Evolutionary conservation across 2,797 vertebrate genomes (phyloP).

Genomic region (Gadopsis bispinosus): DNA sequence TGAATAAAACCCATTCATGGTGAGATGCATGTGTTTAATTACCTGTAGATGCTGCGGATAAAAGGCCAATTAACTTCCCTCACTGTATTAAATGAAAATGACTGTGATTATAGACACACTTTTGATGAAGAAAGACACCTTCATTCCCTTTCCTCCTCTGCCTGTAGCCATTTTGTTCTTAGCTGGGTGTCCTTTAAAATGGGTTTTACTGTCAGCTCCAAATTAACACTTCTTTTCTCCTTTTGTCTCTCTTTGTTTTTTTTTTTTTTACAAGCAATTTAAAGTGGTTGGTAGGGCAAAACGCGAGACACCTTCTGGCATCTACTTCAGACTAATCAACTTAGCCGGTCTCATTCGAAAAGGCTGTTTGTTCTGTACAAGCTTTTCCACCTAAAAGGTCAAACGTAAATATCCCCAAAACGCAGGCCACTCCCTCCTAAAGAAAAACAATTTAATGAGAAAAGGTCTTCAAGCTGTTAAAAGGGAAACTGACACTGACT

Average conservation of each 20-base stretch:
- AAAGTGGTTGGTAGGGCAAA: not conserved
- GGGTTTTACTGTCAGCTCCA: slow-evolving; percentile 1
- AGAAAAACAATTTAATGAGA: slow-evolving; percentile 12
- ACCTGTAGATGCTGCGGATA: slow-evolving; percentile 10
- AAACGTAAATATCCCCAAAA: slow-evolving; percentile 14
- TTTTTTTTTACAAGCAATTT: not conserved
- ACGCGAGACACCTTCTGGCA: slow-evolving; percentile 1
- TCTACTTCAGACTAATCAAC: slow-evolving; percentile 37
- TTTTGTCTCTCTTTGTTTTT: not conserved
- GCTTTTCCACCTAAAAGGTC: not conserved
- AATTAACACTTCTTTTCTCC: not conserved
- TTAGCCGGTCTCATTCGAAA: slow-evolving; percentile 39
- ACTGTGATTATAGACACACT: not conserved
- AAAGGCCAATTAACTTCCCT: slow-evolving; percentile 20
- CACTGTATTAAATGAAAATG: slow-evolving; percentile 2
- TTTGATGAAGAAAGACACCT: slow-evolving; percentile 11
- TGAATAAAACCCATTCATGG: slow-evolving; percentile 13
- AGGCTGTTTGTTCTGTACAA: slow-evolving; percentile 26
- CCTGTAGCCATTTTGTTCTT: not conserved
- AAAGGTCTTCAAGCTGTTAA: slow-evolving; percentile 1
- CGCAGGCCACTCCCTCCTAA: not conserved
- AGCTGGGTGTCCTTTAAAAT: slow-evolving; percentile 13
- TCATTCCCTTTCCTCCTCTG: not conserved
- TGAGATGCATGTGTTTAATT: slow-evolving; percentile 17
- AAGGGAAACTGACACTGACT: not conserved